Evolutionary conservation across 2,888 invertebrate species (phyloP).

Genomic region (Drosophila affinis): DNA sequence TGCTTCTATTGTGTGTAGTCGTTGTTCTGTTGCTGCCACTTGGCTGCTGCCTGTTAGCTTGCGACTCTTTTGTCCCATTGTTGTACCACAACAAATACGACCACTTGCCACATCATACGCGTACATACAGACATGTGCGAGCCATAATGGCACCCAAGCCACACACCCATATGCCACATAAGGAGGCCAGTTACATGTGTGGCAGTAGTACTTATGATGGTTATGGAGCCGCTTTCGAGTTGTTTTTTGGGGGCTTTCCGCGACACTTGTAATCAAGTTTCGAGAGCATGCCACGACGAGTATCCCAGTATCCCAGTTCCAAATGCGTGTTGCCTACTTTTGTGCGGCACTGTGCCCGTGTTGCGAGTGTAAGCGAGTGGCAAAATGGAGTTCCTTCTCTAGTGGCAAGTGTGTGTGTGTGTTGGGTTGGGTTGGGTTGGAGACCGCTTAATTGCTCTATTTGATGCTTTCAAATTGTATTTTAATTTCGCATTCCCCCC

Average conservation of each 20-base stretch:
- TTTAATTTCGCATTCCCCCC: slow-evolving; percentile 71
- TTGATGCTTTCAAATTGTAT: slow-evolving; percentile 78
- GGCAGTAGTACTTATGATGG: slow-evolving; percentile 29
- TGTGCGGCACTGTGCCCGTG: slow-evolving; percentile 6
- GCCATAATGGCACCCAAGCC: not conserved
- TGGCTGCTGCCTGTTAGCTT: slow-evolving; percentile 46
- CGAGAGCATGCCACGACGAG: not conserved
- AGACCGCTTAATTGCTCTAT: slow-evolving; percentile 75
- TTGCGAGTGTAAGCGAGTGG: not conserved
- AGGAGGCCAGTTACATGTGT: slow-evolving; percentile 13
- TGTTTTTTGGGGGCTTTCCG: slow-evolving; percentile 46
- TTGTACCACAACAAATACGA: slow-evolving; percentile 38
- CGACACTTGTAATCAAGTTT: slow-evolving; percentile 48
- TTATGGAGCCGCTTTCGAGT: slow-evolving; percentile 42
- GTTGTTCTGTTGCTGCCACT: slow-evolving; percentile 35
- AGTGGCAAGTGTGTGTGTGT: not conserved
- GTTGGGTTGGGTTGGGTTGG: too few relatives aligned
- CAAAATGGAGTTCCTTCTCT: not conserved
- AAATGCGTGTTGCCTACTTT: slow-evolving; percentile 14
- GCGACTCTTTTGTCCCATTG: slow-evolving; percentile 56
- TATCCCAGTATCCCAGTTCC: not conserved
- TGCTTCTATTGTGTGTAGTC: too few relatives aligned
- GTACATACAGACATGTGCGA: too few relatives aligned
- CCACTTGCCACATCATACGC: too few relatives aligned
- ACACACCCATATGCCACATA: not conserved